These are phyloP conservation scores for Salmo trutta DNA, from an alignment of 2,797 vertebrate species.

Conservation along the genomic window DNA sequence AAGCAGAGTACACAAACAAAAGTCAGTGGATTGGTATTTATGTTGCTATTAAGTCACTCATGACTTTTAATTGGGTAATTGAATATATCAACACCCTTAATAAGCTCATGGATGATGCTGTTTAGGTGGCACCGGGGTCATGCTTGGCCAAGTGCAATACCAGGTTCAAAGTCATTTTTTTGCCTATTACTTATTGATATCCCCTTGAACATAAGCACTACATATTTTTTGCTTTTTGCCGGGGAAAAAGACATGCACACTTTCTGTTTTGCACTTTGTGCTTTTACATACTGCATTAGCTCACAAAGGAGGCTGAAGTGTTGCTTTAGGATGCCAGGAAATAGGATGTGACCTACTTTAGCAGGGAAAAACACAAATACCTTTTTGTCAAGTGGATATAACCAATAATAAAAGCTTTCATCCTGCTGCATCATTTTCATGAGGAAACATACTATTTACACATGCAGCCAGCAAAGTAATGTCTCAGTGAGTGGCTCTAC, in stretches of 20 bases:
- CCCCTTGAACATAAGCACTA: conserved; percentile 48
- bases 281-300: conserved; percentile 46
- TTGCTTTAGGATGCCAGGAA: conserved; percentile 49
- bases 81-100: not conserved
- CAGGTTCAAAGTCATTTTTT: conserved; percentile 39
- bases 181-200: conserved; percentile 61
- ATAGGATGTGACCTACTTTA: conserved; percentile 53
- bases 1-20: no score
- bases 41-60: no score
- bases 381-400: conserved; percentile 52
- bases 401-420: conserved; percentile 49
- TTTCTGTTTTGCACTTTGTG: conserved; percentile 18
- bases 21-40: no score
- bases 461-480: not conserved
- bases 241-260: conserved; percentile 34
- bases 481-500: not conserved
- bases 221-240: conserved; percentile 39
- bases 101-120: not conserved
- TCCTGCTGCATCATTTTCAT: conserved; percentile 31
- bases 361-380: conserved; percentile 36
- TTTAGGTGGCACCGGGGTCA: not conserved
- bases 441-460: not conserved
- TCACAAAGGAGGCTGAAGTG: conserved; percentile 40
- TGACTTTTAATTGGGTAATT: no score
- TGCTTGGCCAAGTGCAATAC: conserved; percentile 19